Conservation (phyloP, 2,888 invertebrate species). For the Tineola bisselliella region DNA sequence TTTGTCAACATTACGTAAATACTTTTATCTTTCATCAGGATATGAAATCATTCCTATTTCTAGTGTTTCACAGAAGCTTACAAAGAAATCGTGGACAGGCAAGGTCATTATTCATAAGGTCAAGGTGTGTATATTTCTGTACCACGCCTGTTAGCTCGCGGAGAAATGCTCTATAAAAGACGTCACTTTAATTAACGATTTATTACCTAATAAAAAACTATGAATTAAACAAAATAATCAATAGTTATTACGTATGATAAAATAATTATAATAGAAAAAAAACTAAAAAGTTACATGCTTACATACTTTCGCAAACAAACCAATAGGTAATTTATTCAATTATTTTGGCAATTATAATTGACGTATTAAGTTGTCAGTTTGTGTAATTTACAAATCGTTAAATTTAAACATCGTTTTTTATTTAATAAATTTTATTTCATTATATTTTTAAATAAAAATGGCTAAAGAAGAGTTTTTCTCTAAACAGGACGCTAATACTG, state of each 20-base stretch:
- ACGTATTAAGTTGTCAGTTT: too few relatives aligned
- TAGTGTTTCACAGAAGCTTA: background rate
- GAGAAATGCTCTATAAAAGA: slow-evolving; percentile 9
- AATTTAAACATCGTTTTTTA: background rate
- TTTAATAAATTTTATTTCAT: background rate
- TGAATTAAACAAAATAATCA: background rate
- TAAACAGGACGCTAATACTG: slow-evolving; percentile 50
- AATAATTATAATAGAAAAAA: background rate
- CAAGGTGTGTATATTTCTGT: slow-evolving; percentile 9
- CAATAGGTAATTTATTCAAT: too few relatives aligned
- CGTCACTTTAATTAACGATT: slow-evolving; percentile 1
- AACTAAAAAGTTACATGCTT: too few relatives aligned
- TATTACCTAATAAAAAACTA: background rate
- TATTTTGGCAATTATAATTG: too few relatives aligned
- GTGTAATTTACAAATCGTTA: too few relatives aligned
- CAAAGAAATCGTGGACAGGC: slow-evolving; percentile 2
- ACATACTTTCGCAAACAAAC: too few relatives aligned
- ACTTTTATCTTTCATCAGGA: background rate
- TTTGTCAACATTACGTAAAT: background rate
- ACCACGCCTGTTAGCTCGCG: background rate
- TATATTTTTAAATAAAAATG: slow-evolving; percentile 21
- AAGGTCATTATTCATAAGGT: slow-evolving; percentile 2
- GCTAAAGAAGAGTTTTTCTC: slow-evolving; percentile 25
- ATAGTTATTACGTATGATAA: background rate
- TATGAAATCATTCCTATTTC: slow-evolving; percentile 5